Base-by-base conservation (phyloP, 2,888 invertebrate species). In the Scaptomyza reducta region DNA sequence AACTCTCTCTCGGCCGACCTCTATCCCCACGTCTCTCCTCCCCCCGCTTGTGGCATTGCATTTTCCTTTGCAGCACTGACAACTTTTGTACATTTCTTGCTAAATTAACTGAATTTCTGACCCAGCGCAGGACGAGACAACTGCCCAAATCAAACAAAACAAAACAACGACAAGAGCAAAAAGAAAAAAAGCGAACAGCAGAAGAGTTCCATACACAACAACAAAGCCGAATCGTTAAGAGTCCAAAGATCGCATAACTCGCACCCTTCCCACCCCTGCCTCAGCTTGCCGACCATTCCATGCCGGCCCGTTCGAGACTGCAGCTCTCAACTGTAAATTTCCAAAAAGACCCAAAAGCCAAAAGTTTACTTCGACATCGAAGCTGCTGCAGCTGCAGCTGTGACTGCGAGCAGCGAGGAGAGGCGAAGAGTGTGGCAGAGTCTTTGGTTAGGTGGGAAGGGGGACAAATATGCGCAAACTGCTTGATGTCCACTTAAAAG, bases 401-500 rank as follows among this genome's bases (percentile, higher is more conserved):
- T 62, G 49, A n/a, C 58, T 14, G 42, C 13, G 14, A 14, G 38
- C 6, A 14, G 22, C 44, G 18, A 16, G 33, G 31, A 31, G 31
- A 14, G 13, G 16, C 11, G 25, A 9, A 5, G 14, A 13, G 14
- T 18, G 6, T 2, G 3, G 18, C 7, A 22, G 38, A 18, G 16
- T 11, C 16, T n/a, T n/a, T 27, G 59, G 11, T 25, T 18, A 27
- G 13, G 22, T n/a, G 33, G 25, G 53, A 46, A 25, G 54, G 47
- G 58, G 50, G 62, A 59, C 47, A 84, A 77, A 81, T 85, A 84
- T 84, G 81, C 84, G 83, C 83, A 86, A 84, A 84, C 88, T 87
- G 79, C 78, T 88, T 88, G 88, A 89, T 87, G 86, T 87, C 85
- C 89, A 90, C 88, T 90, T 89, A 88, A 89, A 89, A 88, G 90